Base-by-base conservation (phyloP, 2,888 invertebrate species). In the Platycnemis pennipes region DNA sequence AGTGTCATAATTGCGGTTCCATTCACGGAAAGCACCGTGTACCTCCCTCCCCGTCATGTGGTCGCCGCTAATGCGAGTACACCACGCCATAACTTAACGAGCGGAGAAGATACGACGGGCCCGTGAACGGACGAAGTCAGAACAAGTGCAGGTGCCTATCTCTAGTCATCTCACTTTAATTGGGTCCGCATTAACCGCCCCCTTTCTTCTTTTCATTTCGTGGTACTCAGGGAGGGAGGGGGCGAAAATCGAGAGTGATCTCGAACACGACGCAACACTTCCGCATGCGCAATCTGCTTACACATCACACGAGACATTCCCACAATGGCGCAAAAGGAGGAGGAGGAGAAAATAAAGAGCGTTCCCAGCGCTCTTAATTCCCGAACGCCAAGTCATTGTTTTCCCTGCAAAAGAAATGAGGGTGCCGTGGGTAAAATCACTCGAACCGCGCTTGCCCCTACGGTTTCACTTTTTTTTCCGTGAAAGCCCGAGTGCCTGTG, bases 251-350 rank as follows among this genome's bases (percentile, higher is more conserved):
- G 26, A 26, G 87, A 87, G 56, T 8, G 45, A 19, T 45, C 45
- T 49, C 19, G 7, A 31, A 2, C 77, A 77, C 77, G 37, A 42
- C 89, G 89, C 89, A 63, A 89, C 56, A 42, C 46, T 89, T 89
- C 89, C 89, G 56, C 56, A 89, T 89, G 53, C 56, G 89, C 89
- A 89, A 89, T 89, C 56, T 89, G 89, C 53, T 89, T 53, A 42
- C 89, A 63, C 89, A 53, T 89, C 53, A 31, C 31, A 37, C 89
- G 11, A 37, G 87, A 42, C 42, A 42, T 89, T 22, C 56, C 42
- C 89, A 89, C 89, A 56, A 63, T 49, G 42, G 89, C 42, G 11
- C 16, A 11, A 56, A 89, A 56, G 89, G n/a, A n/a, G n/a, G n/a
- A n/a, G n/a, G n/a, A n/a, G n/a, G n/a, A n/a, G n/a, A n/a, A n/a